Base-by-base conservation (phyloP, 2,113 vertebrate species). In the Stigmatopora argus region DNA sequence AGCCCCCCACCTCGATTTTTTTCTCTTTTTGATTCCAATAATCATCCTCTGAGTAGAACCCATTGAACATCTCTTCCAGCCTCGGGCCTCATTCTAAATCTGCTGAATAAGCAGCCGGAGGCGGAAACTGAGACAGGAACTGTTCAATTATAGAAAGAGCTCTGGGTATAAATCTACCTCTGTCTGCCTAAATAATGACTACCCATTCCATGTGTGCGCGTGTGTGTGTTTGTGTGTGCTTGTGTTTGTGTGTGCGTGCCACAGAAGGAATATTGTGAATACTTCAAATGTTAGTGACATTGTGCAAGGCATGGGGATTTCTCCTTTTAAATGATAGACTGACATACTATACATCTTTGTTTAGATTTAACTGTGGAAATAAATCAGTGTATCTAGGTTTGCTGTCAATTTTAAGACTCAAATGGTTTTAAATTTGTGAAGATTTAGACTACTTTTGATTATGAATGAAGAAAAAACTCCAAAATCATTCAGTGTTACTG, bases 101-200 rank as follows among this genome's bases (percentile, higher is more conserved):
- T 83, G 84, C 82, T 87, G 87, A 88, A 78, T 74, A 78, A 79
- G 88, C 87, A 77, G 53, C 47, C 67, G 19, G 57, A 74, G 67
- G 75, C 62, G 62, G 80, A 87, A 84, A 83, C 76, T 83, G 53
- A 79, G 69, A 79, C 62, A 76, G 87, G 87, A 87, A 85, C 75
- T 77, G 67, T 87, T 89, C 82, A 90, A 89, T 90, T 89, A 90
- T 89, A 80, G 77, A 88, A 82, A 90, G 83, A 87, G 85, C 83
- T 81, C 68, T 77, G 67, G 74, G 73, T 83, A 81, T 87, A 88
- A 89, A 90, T 88, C 85, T 82, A 83, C 82, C 74, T 78, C 85
- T 81, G 85, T 85, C 85, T 74, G 78, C 75, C 70, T 79, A 77
- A 81, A 86, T 85, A 87, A 87, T 77, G 77, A 78, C 79, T 85